Conservation (phyloP, 2,113 vertebrate species). For the Elachura formosa region DNA sequence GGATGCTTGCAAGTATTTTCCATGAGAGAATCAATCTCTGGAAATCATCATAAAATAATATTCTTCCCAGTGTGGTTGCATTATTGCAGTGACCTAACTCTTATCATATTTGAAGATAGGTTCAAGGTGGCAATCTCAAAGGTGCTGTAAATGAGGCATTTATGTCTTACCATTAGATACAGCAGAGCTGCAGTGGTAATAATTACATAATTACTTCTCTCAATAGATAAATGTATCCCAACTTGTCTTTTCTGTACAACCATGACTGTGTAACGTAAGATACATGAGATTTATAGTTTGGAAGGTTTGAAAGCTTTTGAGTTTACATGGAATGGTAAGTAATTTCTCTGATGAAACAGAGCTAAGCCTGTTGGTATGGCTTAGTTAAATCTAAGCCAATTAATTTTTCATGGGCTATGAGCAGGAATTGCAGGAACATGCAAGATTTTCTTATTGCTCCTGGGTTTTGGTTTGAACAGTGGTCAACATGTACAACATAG, state of each 20-base stretch:
- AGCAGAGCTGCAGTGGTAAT: not conserved
- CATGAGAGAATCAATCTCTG: not conserved
- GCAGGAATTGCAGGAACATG: not conserved
- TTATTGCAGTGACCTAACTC: not conserved
- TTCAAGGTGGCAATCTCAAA: not conserved
- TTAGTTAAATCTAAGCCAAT: not conserved
- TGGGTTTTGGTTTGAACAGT: not conserved
- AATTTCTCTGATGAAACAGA: not conserved
- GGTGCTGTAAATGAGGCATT: not conserved
- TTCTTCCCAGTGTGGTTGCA: not conserved
- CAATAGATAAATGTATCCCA: not conserved
- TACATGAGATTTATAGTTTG: not conserved
- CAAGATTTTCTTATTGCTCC: not conserved
- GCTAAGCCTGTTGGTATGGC: not conserved
- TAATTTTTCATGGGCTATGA: conserved; percentile 29
- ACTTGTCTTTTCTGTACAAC: not conserved
- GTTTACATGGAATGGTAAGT: not conserved
- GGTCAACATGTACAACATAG: not conserved
- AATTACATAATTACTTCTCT: not conserved
- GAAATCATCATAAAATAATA: not conserved
- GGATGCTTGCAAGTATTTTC: not conserved
- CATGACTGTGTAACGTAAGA: not conserved
- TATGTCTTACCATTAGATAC: not conserved
- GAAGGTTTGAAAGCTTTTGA: conserved; percentile 6
- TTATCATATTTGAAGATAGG: not conserved